Evolutionary conservation across 2,888 invertebrate species (phyloP), one percentile per base, ranked within the genome.

Genomic region (Tipula vernalis): DNA sequence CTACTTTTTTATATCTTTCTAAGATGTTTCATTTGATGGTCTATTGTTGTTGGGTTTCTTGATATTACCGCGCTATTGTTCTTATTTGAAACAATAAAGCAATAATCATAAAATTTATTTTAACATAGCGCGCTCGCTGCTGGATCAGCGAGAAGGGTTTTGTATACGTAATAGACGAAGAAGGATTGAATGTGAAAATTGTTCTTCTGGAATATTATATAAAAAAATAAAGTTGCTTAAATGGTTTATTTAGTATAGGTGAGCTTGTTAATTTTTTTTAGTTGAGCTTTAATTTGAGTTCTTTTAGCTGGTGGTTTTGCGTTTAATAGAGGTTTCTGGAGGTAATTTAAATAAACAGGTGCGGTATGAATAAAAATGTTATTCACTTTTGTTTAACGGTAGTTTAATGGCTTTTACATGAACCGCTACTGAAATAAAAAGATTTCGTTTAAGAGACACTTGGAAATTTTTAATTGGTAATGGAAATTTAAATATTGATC

Each of bases 1-100:
- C 51, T 51, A 15, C 51, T 15, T 51, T 51, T 51, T 51, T 51
- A 71, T 71, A 28, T 71, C 71, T 71, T 71, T 71, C 71, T 71
- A 71, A 71, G 71, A 71, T 71, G 71, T 71, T 71, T 71, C 71
- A 28, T 71, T 71, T 71, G 28, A 71, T 71, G 71, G 71, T 28
- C 71, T 12, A 71, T 71, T 71, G 71, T 71, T 71, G 71, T 71
- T 71, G 71, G 28, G 28, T 71, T 28, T 28, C 10, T 18, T 71
- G 71, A 71, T 71, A 71, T 71, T 71, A 71, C 71, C 71, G 71
- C 71, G 71, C 71, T 71, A 71, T 71, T 71, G 71, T 71, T 71
- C 71, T 71, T 71, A 71, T 71, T 18, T 28, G 71, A 71, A 71
- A 71, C 71, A 71, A 71, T 71, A 71, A 71, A 71, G 71, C 71